phyloP scores from a whole-genome alignment of 2,888 invertebrate species.

The Drosophila pseudotalamancana region DNA sequence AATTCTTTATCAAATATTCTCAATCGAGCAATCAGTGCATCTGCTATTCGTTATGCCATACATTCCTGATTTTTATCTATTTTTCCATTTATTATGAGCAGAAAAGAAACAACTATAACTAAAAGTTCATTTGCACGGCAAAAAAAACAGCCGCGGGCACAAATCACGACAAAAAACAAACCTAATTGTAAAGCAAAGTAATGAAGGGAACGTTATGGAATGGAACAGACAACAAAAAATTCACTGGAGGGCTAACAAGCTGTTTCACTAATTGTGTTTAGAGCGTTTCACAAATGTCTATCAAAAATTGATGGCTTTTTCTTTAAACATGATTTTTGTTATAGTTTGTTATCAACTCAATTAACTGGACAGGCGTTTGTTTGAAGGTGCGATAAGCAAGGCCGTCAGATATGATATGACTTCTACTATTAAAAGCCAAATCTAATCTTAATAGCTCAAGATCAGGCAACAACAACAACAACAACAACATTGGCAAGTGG shows the following conservation, averaged over 20 bases:
- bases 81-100: conserved; percentile 19
- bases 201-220: conserved; percentile 42
- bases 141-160: conserved; percentile 39
- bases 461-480: conserved; percentile 36
- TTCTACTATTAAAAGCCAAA: conserved; percentile 16
- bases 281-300: conserved; percentile 7
- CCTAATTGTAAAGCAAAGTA: conserved; percentile 31
- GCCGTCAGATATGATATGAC: conserved; percentile 15
- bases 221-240: conserved; percentile 43
- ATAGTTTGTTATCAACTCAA: not conserved
- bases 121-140: conserved; percentile 66
- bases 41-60: conserved; percentile 22
- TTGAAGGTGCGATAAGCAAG: conserved; percentile 16
- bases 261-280: not conserved
- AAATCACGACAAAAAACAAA: conserved; percentile 24
- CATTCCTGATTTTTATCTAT: not conserved
- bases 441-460: conserved; percentile 51
- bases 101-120: conserved; percentile 35
- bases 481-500: conserved; percentile 17
- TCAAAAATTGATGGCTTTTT: not conserved
- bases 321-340: not conserved
- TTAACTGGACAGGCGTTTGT: not conserved
- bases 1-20: too few relatives aligned
- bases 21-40: conserved; percentile 23
- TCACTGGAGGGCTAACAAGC: not conserved